These are phyloP conservation scores for Mormyrus proboscirostris DNA, from an alignment of 2,797 vertebrate species.

Conservation along the genomic window DNA sequence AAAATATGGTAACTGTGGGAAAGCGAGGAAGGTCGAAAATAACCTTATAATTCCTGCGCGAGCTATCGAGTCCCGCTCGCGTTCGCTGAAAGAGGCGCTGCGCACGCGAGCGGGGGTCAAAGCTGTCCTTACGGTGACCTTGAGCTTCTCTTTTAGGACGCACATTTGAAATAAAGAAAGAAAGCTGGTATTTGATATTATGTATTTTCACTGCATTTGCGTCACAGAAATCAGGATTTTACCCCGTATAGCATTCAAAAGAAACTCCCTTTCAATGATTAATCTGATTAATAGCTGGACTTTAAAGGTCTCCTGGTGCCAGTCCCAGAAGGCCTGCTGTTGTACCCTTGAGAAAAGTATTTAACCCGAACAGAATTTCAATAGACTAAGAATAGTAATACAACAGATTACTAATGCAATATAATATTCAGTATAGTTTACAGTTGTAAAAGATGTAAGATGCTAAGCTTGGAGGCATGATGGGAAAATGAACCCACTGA, in stretches of 20 bases:
- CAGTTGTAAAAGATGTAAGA: neutral
- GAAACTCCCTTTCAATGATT: neutral
- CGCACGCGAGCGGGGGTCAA: neutral
- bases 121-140: neutral
- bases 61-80: neutral
- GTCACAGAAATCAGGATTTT: neutral
- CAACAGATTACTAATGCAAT: neutral
- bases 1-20: constrained; percentile 22
- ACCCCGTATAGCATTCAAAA: neutral
- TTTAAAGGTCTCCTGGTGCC: constrained; percentile 3
- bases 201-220: neutral
- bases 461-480: neutral
- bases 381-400: neutral
- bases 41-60: constrained; percentile 4
- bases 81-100: neutral
- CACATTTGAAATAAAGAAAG: neutral
- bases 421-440: neutral
- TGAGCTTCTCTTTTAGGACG: neutral
- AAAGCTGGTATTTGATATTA: neutral
- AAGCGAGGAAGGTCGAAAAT: constrained; percentile 17
- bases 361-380: neutral
- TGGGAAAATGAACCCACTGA: neutral
- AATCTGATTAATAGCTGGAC: constrained; percentile 12
- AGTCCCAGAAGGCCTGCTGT: neutral
- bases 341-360: neutral